Evolutionary conservation across 1,140 invertebrate genomes (phyloP).

Genomic region (Drosophila navojoa): DNA sequence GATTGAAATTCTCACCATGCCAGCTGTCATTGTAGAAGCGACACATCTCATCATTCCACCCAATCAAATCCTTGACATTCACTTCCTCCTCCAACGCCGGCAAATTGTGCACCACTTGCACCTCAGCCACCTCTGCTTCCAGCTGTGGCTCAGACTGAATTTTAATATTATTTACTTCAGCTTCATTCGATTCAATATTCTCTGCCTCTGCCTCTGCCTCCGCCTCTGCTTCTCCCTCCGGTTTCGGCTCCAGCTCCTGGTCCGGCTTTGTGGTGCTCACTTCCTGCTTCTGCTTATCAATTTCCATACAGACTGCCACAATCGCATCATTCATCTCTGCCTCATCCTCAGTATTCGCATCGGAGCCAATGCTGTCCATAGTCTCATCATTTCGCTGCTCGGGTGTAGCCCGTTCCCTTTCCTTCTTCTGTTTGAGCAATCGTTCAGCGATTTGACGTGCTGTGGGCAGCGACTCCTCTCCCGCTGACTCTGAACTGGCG

Average conservation of each 20-base stretch:
- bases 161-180: neutral
- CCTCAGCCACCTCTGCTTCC: neutral
- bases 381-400: neutral
- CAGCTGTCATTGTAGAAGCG: slow-evolving; percentile 87
- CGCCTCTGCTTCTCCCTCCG: neutral
- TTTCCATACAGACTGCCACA: neutral
- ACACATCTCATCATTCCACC: slow-evolving; percentile 85
- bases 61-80: slow-evolving; percentile 49
- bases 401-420: neutral
- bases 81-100: slow-evolving; percentile 10
- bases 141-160: neutral
- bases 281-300: slow-evolving; percentile 23
- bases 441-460: slow-evolving; percentile 75
- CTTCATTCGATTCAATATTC: neutral
- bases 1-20: slow-evolving; percentile 86
- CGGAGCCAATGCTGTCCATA: slow-evolving; percentile 41
- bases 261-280: neutral
- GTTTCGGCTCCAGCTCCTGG: neutral
- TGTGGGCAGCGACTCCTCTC: slow-evolving; percentile 54
- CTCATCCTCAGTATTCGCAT: slow-evolving; percentile 50
- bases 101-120: slow-evolving; percentile 49
- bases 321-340: slow-evolving; percentile 39
- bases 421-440: slow-evolving; percentile 47
- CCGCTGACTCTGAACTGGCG: slow-evolving; percentile 50
- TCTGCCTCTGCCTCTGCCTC: neutral